These are phyloP conservation scores for Caenorhabditis becei DNA, from an alignment of 2,888 invertebrate species.

Conservation along the genomic window DNA sequence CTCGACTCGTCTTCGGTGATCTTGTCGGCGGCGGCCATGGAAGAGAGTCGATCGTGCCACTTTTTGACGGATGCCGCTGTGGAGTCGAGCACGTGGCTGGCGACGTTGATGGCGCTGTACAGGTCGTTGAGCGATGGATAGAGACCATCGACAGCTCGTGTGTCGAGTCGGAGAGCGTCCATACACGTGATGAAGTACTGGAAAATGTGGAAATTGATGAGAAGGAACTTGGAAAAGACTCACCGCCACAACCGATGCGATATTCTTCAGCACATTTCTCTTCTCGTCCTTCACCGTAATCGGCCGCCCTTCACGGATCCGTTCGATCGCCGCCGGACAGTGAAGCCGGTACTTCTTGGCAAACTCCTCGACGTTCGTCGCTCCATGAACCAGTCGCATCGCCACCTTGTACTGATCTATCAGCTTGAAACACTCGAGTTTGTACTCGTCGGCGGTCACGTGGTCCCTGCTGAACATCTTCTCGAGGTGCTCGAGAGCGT, in stretches of 20 bases:
- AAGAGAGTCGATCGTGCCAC: slow-evolving; percentile 92
- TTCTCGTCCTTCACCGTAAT: slow-evolving; percentile 95
- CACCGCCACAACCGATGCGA: slow-evolving; percentile 96
- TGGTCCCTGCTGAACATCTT: slow-evolving; percentile 93
- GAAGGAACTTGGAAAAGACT: background rate
- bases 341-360: slow-evolving; percentile 86
- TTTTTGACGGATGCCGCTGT: slow-evolving; percentile 83
- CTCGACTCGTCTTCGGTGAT: slow-evolving; percentile 94
- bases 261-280: slow-evolving; percentile 98
- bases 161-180: slow-evolving; percentile 96
- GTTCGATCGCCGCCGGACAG: slow-evolving; percentile 96
- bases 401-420: slow-evolving; percentile 94
- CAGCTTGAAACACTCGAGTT: slow-evolving; percentile 96
- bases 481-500: slow-evolving; percentile 96
- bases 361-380: slow-evolving; percentile 76
- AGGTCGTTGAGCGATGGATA: slow-evolving; percentile 78
- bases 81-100: slow-evolving; percentile 86
- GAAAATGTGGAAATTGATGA: too few relatives aligned
- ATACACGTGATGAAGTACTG: slow-evolving; percentile 92
- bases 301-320: slow-evolving; percentile 97
- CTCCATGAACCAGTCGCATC: slow-evolving; percentile 75
- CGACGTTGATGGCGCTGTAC: slow-evolving; percentile 92
- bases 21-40: slow-evolving; percentile 97
- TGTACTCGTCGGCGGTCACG: slow-evolving; percentile 86
- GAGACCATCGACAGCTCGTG: slow-evolving; percentile 95